Conservation (phyloP, 2,888 invertebrate species). For the Cephus rjabovi region DNA sequence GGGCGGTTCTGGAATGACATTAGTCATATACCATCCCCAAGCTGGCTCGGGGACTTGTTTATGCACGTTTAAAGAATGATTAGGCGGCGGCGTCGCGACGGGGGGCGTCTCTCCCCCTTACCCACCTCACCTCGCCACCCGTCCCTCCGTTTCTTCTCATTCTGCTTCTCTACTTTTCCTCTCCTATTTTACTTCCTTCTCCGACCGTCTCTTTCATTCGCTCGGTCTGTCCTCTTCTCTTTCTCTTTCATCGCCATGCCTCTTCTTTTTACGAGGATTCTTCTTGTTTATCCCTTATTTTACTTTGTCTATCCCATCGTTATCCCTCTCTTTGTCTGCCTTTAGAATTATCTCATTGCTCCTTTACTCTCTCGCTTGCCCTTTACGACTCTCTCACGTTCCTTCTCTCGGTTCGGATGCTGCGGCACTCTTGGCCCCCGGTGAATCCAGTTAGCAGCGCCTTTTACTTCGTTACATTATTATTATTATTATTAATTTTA, state of each 20-base stretch:
- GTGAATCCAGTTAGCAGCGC: conserved; percentile 46
- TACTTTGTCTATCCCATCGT: conserved; percentile 14
- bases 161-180: conserved; percentile 20
- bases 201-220: conserved; percentile 10
- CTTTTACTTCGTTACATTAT: conserved; percentile 49
- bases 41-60: conserved; percentile 58
- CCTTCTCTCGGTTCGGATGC: not conserved
- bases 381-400: conserved; percentile 4
- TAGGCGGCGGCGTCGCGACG: conserved; percentile 61
- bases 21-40: conserved; percentile 55
- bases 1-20: conserved; percentile 55
- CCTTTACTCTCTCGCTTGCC: not conserved
- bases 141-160: conserved; percentile 25
- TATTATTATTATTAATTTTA: conserved; percentile 57
- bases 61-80: conserved; percentile 67
- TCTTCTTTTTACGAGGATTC: not conserved
- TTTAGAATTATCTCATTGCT: not conserved
- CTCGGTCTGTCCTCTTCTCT: conserved; percentile 12
- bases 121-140: conserved; percentile 28
- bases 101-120: conserved; percentile 47
- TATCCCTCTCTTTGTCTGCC: not conserved
- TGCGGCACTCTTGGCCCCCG: conserved; percentile 33
- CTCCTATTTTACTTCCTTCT: conserved; percentile 11
- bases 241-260: not conserved
- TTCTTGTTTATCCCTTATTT: not conserved